Conservation (phyloP, 2,113 vertebrate genomes). For the Odocoileus hemionus region DNA sequence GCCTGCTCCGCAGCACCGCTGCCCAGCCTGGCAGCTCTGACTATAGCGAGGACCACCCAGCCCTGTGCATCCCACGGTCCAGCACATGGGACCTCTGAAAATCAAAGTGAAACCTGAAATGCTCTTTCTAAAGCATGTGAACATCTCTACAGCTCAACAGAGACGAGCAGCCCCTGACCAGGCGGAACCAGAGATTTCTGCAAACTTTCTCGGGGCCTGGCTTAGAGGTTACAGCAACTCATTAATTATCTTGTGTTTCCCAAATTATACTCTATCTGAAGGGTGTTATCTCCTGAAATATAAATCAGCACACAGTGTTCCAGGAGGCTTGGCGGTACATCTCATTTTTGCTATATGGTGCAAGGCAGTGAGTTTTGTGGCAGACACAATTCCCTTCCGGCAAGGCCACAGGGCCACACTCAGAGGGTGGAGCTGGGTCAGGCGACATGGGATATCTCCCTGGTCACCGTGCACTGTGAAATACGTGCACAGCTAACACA, state of each 20-base stretch:
- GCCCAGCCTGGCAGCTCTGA: not conserved
- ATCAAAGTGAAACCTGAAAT: not conserved
- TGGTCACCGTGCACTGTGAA: not conserved
- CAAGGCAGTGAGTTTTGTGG: not conserved
- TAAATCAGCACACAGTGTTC: not conserved
- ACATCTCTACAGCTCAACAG: not conserved
- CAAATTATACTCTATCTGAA: not conserved
- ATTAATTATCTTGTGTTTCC: not conserved
- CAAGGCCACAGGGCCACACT: not conserved
- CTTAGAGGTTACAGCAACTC: not conserved
- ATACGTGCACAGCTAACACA: rapidly evolving
- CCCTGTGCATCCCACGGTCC: not conserved
- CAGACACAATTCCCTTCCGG: not conserved
- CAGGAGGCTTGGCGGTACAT: not conserved
- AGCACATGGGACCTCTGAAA: not conserved
- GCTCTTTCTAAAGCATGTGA: not conserved
- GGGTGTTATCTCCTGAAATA: not conserved
- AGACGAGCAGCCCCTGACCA: not conserved
- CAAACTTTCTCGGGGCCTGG: not conserved
- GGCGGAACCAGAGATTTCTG: not conserved
- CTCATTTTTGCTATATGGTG: not conserved
- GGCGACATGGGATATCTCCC: rapidly evolving
- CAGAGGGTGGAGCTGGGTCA: not conserved
- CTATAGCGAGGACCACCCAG: not conserved
- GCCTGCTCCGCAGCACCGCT: not conserved